Conservation (phyloP, 2,888 invertebrate genomes). For the Drosophila colorata region DNA sequence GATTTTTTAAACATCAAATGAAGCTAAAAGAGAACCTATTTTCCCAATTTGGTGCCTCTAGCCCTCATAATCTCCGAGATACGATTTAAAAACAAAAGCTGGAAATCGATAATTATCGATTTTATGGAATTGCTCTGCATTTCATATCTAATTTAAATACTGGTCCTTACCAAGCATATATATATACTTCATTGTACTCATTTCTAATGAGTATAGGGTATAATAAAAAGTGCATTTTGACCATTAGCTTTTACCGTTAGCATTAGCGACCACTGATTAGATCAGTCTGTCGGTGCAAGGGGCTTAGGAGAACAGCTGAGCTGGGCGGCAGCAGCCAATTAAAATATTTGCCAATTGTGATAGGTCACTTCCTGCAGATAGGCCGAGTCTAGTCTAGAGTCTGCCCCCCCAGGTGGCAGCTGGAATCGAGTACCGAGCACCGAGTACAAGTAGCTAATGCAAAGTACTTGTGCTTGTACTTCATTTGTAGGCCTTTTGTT, state of each 20-base stretch:
- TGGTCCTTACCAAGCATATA: no score
- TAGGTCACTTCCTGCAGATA: slow-evolving; percentile 65
- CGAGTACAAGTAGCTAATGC: slow-evolving; percentile 33
- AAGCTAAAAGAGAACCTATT: no score
- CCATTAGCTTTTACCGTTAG: slow-evolving; percentile 68
- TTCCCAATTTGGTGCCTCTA: no score
- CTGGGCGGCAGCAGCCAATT: slow-evolving; percentile 57
- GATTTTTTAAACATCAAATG: no score
- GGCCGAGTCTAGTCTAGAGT: not conserved
- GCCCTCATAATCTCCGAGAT: no score
- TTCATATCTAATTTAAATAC: no score
- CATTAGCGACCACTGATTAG: slow-evolving; percentile 67
- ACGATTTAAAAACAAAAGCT: no score
- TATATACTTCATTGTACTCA: not conserved
- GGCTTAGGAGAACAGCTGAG: not conserved
- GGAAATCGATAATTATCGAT: no score
- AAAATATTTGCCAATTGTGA: slow-evolving; percentile 72
- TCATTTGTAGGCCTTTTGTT: slow-evolving; percentile 57
- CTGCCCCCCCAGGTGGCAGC: slow-evolving; percentile 14
- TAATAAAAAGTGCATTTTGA: not conserved
- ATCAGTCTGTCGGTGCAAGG: slow-evolving; percentile 41
- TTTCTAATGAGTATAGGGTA: not conserved
- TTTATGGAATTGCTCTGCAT: no score
- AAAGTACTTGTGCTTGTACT: slow-evolving; percentile 37
- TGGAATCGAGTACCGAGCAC: not conserved